Evolutionary conservation across 2,888 invertebrate species (phyloP).

Genomic region (Schizotus pectinicornis): DNA sequence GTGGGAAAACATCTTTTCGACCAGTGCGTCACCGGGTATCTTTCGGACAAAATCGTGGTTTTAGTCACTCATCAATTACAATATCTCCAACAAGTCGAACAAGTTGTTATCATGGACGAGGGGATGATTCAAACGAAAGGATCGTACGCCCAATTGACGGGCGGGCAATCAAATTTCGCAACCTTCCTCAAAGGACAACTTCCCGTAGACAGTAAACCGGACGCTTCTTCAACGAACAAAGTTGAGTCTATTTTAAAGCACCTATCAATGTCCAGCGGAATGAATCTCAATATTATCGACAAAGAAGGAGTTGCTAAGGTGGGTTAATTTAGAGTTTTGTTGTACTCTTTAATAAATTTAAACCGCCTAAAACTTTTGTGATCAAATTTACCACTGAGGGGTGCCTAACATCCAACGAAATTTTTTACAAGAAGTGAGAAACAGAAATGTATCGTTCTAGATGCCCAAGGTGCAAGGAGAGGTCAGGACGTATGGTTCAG

Average conservation of each 20-base stretch:
- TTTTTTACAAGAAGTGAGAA: too few relatives aligned
- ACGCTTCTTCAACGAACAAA: slow-evolving; percentile 7
- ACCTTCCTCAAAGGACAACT: slow-evolving; percentile 36
- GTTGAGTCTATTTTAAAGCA: slow-evolving; percentile 22
- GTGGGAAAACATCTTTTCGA: slow-evolving; percentile 78
- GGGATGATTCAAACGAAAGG: slow-evolving; percentile 58
- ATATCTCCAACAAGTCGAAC: slow-evolving; percentile 60
- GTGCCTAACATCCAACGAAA: too few relatives aligned
- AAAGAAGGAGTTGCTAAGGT: slow-evolving; percentile 42
- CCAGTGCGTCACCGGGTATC: slow-evolving; percentile 68
- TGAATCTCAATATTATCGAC: slow-evolving; percentile 35
- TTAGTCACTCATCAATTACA: slow-evolving; percentile 76
- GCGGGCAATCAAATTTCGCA: slow-evolving; percentile 61
- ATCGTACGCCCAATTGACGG: slow-evolving; percentile 54
- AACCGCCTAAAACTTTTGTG: too few relatives aligned
- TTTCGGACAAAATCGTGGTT: slow-evolving; percentile 65
- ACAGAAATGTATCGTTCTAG: slow-evolving; percentile 26
- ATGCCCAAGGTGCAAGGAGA: slow-evolving; percentile 59
- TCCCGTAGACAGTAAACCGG: background rate
- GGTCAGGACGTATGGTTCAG: slow-evolving; percentile 62
- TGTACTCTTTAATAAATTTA: too few relatives aligned
- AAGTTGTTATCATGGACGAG: slow-evolving; percentile 53
- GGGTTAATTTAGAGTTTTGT: slow-evolving; percentile 9
- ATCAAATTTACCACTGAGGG: too few relatives aligned
- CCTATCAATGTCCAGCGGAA: slow-evolving; percentile 23